These are phyloP conservation scores for Bellardia bayeri DNA, from an alignment of 2,888 invertebrate species.

Conservation along the genomic window DNA sequence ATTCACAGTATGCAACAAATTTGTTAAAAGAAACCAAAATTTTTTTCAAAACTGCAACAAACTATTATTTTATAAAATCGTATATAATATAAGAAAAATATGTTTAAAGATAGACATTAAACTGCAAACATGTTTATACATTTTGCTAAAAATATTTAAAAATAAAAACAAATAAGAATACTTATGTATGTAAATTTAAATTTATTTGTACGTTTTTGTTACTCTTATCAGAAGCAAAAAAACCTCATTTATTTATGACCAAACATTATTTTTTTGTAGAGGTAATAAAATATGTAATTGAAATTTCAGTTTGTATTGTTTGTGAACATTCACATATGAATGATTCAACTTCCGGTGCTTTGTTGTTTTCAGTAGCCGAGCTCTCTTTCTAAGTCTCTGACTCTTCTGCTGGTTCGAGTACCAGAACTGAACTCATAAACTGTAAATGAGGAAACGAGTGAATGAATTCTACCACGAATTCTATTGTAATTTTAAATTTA, in stretches of 20 bases:
- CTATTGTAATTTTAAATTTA: slow-evolving; percentile 27
- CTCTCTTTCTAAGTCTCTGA: not conserved
- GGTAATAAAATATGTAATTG: not conserved
- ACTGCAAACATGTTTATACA: not conserved
- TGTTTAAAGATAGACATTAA: no score
- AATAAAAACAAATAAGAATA: not conserved
- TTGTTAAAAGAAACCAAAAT: not conserved
- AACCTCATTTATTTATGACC: no score
- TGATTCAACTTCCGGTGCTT: slow-evolving; percentile 66
- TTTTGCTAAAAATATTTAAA: not conserved
- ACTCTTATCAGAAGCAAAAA: not conserved
- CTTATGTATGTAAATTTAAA: slow-evolving; percentile 3
- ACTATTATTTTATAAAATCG: not conserved
- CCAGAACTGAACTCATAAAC: slow-evolving; percentile 22
- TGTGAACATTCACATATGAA: slow-evolving; percentile 68
- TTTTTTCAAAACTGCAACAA: no score
- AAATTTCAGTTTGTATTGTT: slow-evolving; percentile 26
- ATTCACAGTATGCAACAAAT: not conserved
- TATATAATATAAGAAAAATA: not conserved
- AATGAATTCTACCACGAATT: slow-evolving; percentile 57
- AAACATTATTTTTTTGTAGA: not conserved
- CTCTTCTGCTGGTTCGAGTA: not conserved
- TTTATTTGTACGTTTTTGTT: not conserved
- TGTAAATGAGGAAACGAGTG: slow-evolving; percentile 26
- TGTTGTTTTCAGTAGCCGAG: not conserved